Evolutionary conservation across 2,113 vertebrate genomes (phyloP).

Genomic region (Raja brachyura): DNA sequence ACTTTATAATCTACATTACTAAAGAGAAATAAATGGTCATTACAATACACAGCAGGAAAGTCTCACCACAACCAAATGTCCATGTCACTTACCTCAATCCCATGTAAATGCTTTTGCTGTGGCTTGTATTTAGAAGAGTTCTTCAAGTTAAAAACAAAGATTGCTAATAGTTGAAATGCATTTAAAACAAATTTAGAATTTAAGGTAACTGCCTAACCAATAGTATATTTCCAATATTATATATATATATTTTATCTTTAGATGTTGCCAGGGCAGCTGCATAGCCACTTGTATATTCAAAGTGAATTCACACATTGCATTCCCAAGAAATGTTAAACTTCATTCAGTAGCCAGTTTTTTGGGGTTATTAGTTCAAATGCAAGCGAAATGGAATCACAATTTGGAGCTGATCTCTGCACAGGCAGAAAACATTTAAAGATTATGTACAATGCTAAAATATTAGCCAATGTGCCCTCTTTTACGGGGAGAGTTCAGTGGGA

Average conservation of each 20-base stretch:
- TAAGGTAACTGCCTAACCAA: no score
- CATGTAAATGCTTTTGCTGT: neutral
- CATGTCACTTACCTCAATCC: neutral
- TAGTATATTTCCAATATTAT: no score
- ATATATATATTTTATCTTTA: no score
- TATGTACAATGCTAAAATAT: neutral
- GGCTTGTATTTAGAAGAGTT: neutral
- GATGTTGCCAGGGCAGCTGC: no score
- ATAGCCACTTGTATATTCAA: no score
- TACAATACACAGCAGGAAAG: neutral
- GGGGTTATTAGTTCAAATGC: neutral
- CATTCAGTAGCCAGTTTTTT: neutral
- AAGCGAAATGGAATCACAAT: neutral
- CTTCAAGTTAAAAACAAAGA: no score
- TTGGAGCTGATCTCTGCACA: neutral
- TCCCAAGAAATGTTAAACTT: neutral
- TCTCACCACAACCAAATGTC: neutral
- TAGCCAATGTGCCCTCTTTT: no score
- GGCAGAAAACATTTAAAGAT: neutral
- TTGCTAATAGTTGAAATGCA: no score
- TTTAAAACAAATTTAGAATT: no score
- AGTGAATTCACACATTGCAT: no score
- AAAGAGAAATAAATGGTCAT: neutral
- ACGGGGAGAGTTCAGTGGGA: no score
- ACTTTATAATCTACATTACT: neutral